Evolutionary conservation across 2,113 vertebrate genomes (phyloP).

Genomic region (Prunella himalayana): DNA sequence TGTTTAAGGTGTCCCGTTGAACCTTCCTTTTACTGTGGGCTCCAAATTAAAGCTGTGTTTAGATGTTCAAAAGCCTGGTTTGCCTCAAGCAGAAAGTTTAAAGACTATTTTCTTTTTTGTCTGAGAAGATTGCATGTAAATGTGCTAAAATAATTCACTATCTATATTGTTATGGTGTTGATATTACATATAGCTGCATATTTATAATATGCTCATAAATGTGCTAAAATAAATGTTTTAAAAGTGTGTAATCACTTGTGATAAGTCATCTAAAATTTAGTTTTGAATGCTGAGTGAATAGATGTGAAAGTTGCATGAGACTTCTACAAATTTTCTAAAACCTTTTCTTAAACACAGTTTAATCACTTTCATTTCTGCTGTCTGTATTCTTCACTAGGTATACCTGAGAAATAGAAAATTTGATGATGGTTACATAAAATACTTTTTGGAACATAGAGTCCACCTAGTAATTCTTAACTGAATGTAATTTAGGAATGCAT

Average conservation of each 20-base stretch:
- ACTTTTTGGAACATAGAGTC: not conserved
- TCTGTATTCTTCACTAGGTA: not conserved
- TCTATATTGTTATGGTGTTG: not conserved
- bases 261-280: not conserved
- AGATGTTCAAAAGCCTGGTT: not conserved
- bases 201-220: not conserved
- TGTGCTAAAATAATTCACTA: not conserved
- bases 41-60: not conserved
- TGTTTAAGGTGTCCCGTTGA: not conserved
- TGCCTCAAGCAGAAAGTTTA: not conserved
- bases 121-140: not conserved
- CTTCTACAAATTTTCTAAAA: not conserved
- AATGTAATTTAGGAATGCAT: not conserved
- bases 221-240: not conserved
- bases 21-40: not conserved
- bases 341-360: not conserved
- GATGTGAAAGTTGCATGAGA: not conserved
- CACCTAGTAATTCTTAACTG: not conserved
- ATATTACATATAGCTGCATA: not conserved
- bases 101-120: not conserved
- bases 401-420: not conserved
- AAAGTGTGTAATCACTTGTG: not conserved
- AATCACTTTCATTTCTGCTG: not conserved
- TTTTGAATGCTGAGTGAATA: not conserved
- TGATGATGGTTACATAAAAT: not conserved